Percentiles rank a stretch among this genome's conserved stretches.
Evolutionary conservation across 2,888 invertebrate species (phyloP).

Genomic region (Chrysotoxum bicinctum): DNA sequence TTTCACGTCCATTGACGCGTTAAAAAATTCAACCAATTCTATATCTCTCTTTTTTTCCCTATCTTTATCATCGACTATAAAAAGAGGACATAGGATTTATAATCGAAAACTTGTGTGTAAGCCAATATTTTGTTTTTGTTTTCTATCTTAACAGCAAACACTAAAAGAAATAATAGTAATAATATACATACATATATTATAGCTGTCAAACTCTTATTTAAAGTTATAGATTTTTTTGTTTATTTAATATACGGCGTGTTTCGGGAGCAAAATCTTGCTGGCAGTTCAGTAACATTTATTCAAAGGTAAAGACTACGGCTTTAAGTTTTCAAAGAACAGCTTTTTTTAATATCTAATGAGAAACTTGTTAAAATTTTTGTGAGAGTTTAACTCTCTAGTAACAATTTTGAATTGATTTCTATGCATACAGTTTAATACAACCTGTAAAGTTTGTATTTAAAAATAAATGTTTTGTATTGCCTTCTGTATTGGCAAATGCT

Average conservation of each 20-base stretch:
- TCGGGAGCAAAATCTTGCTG: not conserved
- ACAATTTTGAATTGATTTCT: not conserved
- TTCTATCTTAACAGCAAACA: conserved; percentile 39
- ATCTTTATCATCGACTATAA: not conserved
- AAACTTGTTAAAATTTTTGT: not conserved
- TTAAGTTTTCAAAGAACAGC: not conserved
- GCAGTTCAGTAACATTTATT: not conserved
- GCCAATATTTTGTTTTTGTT: conserved; percentile 13
- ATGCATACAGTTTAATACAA: not conserved
- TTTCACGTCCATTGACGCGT: conserved; percentile 78
- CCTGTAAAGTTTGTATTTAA: not conserved
- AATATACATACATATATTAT: not conserved
- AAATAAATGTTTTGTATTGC: not conserved
- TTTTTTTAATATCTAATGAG: not conserved
- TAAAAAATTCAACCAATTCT: conserved; percentile 64
- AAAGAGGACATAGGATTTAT: conserved; percentile 5
- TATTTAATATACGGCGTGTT: not conserved
- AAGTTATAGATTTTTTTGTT: not conserved
- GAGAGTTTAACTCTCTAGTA: not conserved
- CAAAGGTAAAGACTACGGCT: not conserved
- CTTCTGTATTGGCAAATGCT: not conserved
- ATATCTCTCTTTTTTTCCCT: not conserved
- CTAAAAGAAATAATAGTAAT: not conserved
- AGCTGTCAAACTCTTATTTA: not conserved
- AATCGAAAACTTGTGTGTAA: conserved; percentile 19